These are phyloP conservation scores for Lasioglossum pauxillum DNA, from an alignment of 2,888 invertebrate genomes.

Conservation along the genomic window DNA sequence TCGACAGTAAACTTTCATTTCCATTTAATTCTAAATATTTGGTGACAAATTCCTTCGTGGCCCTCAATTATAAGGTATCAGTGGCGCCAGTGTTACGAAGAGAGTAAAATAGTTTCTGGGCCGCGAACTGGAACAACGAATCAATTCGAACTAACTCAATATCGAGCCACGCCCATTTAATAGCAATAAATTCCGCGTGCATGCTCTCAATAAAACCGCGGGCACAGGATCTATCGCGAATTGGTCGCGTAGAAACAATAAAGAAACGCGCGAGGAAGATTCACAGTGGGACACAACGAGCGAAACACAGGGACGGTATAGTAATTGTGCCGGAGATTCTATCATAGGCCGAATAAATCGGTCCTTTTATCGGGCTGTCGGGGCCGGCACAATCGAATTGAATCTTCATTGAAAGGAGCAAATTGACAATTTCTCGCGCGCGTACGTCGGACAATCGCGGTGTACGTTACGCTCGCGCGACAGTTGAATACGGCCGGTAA, in stretches of 20 bases:
- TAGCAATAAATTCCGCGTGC: neutral
- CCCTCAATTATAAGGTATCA: neutral
- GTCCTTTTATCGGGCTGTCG: constrained; percentile 46
- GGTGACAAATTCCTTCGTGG: neutral
- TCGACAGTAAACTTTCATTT: neutral
- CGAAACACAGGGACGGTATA: constrained; percentile 8
- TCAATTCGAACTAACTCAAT: neutral
- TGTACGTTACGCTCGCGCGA: constrained; percentile 36
- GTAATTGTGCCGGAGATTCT: constrained; percentile 46
- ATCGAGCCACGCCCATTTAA: neutral
- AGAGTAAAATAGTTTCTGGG: neutral
- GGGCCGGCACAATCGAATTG: constrained; percentile 53
- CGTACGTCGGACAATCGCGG: constrained; percentile 49
- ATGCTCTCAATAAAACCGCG: neutral
- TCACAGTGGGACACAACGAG: neutral
- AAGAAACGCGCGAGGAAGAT: neutral
- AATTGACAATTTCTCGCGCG: constrained; percentile 68
- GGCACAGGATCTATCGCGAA: neutral
- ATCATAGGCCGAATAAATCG: constrained; percentile 52
- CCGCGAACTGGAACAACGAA: neutral
- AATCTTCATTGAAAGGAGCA: constrained; percentile 62
- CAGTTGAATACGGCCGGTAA: constrained; percentile 9
- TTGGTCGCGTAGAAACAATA: neutral
- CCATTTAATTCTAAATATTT: neutral
- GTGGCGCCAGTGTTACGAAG: neutral